These are phyloP conservation scores for Sturmia bella DNA, from an alignment of 2,888 invertebrate genomes.

Conservation along the genomic window DNA sequence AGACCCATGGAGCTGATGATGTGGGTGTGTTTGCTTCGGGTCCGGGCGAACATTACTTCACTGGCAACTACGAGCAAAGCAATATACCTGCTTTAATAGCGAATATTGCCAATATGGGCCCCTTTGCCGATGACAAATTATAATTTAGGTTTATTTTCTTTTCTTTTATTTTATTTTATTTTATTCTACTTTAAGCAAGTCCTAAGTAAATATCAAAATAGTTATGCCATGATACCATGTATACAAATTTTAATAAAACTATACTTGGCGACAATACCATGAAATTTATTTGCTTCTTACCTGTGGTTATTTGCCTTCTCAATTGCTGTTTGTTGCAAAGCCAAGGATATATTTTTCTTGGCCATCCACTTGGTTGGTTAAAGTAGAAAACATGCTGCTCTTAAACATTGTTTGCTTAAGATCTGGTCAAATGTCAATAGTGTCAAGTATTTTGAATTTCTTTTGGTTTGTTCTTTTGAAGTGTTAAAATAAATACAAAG, in stretches of 20 bases:
- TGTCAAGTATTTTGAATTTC: slow-evolving; percentile 48
- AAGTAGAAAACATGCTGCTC: slow-evolving; percentile 1
- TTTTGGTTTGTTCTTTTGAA: slow-evolving; percentile 34
- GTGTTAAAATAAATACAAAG: slow-evolving; percentile 21
- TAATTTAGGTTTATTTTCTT: not conserved
- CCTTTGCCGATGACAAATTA: slow-evolving; percentile 71
- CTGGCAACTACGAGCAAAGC: slow-evolving; percentile 89
- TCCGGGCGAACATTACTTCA: slow-evolving; percentile 90
- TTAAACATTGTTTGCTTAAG: slow-evolving; percentile 32
- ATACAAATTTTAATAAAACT: slow-evolving; percentile 59
- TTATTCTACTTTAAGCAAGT: slow-evolving; percentile 44
- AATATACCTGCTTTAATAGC: slow-evolving; percentile 88
- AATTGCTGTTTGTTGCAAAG: slow-evolving; percentile 35
- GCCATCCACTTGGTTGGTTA: not conserved
- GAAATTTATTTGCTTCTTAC: slow-evolving; percentile 56
- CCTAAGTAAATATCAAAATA: slow-evolving; percentile 69
- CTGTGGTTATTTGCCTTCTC: slow-evolving; percentile 53
- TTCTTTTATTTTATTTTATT: not conserved
- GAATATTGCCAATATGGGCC: slow-evolving; percentile 88
- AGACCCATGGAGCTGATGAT: slow-evolving; percentile 90
- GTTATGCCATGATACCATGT: slow-evolving; percentile 8
- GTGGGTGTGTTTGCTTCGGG: slow-evolving; percentile 89
- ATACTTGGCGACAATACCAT: slow-evolving; percentile 36
- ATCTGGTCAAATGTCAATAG: slow-evolving; percentile 52
- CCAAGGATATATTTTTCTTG: slow-evolving; percentile 10